Conservation (phyloP, 2,888 invertebrate genomes). For the Meganola albula region DNA sequence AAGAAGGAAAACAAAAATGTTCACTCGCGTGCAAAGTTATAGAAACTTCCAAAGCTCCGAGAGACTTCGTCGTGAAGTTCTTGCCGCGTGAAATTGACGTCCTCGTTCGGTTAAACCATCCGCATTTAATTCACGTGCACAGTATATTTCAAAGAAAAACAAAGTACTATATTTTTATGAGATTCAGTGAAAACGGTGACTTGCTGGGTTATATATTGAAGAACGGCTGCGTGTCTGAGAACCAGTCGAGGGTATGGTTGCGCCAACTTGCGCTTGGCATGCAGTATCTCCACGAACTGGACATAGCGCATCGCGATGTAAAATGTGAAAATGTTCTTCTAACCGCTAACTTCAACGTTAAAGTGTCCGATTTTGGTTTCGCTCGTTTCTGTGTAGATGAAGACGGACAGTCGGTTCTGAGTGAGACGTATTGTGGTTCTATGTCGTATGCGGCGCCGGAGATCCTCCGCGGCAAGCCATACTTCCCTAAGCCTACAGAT, state of each 20-base stretch:
- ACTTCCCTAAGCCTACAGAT: constrained; percentile 84
- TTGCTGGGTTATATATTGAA: constrained; percentile 83
- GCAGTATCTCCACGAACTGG: constrained; percentile 85
- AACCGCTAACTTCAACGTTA: constrained; percentile 85
- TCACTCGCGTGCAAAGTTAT: constrained; percentile 85
- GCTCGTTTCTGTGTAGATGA: constrained; percentile 71
- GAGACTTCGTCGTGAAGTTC: constrained; percentile 88
- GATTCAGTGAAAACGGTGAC: constrained; percentile 87
- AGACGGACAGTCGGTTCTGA: constrained; percentile 66
- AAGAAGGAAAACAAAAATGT: constrained; percentile 43
- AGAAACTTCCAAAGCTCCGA: constrained; percentile 84
- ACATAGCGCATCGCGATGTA: constrained; percentile 87
- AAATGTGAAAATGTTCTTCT: constrained; percentile 89
- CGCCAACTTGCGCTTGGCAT: constrained; percentile 82
- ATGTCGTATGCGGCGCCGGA: constrained; percentile 93
- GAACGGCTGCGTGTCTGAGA: constrained; percentile 82
- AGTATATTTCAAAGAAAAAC: constrained; percentile 84
- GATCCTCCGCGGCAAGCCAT: constrained; percentile 85
- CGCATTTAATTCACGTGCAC: constrained; percentile 87
- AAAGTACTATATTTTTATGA: constrained; percentile 88
- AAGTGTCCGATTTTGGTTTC: constrained; percentile 90
- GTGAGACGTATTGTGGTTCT: constrained; percentile 91
- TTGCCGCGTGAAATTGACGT: constrained; percentile 90
- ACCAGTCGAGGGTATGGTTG: constrained; percentile 83
- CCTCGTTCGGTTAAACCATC: constrained; percentile 84